Evolutionary conservation across 2,888 invertebrate species (phyloP).

Genomic region (Mycalesis mineus): DNA sequence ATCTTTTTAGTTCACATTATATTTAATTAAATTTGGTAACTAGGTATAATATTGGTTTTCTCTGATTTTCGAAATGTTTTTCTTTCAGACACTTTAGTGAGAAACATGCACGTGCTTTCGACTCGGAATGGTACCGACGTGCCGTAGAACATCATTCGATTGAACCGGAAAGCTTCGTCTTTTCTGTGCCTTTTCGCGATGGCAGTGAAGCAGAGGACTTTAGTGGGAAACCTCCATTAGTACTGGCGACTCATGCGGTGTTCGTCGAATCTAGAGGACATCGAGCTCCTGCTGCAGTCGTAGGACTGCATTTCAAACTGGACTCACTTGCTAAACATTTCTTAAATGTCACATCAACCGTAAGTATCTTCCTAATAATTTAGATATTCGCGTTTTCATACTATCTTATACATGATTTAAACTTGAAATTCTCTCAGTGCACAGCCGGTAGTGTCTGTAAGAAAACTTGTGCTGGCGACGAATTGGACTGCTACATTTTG

Average conservation of each 20-base stretch:
- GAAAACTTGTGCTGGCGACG: slow-evolving; percentile 91
- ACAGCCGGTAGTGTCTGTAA: slow-evolving; percentile 83
- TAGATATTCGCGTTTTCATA: too few relatives aligned
- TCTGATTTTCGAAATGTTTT: neutral
- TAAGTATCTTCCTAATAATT: slow-evolving; percentile 50
- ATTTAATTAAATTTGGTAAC: too few relatives aligned
- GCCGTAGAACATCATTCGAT: slow-evolving; percentile 93
- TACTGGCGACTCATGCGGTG: slow-evolving; percentile 94
- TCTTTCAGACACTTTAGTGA: slow-evolving; percentile 87
- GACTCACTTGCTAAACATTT: slow-evolving; percentile 90
- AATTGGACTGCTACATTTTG: slow-evolving; percentile 93
- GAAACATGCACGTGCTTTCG: slow-evolving; percentile 87
- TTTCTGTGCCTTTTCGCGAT: slow-evolving; percentile 90
- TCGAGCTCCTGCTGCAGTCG: slow-evolving; percentile 92
- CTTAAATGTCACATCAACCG: slow-evolving; percentile 91
- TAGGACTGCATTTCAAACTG: slow-evolving; percentile 93
- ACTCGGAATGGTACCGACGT: slow-evolving; percentile 93
- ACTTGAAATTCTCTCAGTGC: slow-evolving; percentile 75
- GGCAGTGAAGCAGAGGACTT: slow-evolving; percentile 78
- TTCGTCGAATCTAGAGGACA: slow-evolving; percentile 90
- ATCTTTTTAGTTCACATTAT: too few relatives aligned
- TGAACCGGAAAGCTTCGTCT: slow-evolving; percentile 93
- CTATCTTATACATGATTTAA: neutral
- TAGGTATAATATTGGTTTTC: too few relatives aligned
- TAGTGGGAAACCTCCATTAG: slow-evolving; percentile 77